Evolutionary conservation across 1,140 invertebrate species (phyloP).

Genomic region (Drosophila trapezifrons): DNA sequence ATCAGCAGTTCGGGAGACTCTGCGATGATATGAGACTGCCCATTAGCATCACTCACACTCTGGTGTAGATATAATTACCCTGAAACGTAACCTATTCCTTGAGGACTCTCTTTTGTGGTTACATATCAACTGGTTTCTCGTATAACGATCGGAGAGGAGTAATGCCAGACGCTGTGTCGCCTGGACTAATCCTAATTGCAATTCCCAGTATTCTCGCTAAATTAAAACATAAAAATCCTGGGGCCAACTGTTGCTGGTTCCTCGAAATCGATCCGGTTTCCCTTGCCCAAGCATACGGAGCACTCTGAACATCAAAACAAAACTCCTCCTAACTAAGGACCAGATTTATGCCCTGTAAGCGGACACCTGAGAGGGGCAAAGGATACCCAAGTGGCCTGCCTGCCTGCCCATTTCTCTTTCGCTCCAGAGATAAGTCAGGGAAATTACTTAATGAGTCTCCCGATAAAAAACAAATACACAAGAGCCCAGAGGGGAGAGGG

Average conservation of each 20-base stretch:
- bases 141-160: too few relatives aligned
- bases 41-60: constrained; percentile 59
- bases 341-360: constrained; percentile 61
- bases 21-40: constrained; percentile 14
- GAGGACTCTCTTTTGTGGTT: constrained; percentile 2
- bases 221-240: constrained; percentile 50
- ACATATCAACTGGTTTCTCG: constrained; percentile 1
- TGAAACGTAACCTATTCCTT: not conserved
- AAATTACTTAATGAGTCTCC: constrained; percentile 78
- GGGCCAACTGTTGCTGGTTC: constrained; percentile 63
- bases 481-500: constrained; percentile 7
- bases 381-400: constrained; percentile 59
- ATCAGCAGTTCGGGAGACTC: constrained; percentile 33
- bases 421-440: constrained; percentile 60
- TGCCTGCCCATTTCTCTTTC: constrained; percentile 22
- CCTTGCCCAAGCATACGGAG: constrained; percentile 35
- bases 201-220: constrained; percentile 55
- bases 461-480: constrained; percentile 62
- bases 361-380: constrained; percentile 62
- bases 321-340: constrained; percentile 56
- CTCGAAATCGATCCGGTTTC: constrained; percentile 65
- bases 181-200: constrained; percentile 27
- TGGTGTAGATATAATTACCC: constrained; percentile 2
- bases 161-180: constrained; percentile 61
- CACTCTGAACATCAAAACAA: constrained; percentile 60